Percentiles rank a stretch among this genome's conserved stretches.
Evolutionary conservation across 2,888 invertebrate species (phyloP).

Genomic region (Glyphotaelius pellucidus): DNA sequence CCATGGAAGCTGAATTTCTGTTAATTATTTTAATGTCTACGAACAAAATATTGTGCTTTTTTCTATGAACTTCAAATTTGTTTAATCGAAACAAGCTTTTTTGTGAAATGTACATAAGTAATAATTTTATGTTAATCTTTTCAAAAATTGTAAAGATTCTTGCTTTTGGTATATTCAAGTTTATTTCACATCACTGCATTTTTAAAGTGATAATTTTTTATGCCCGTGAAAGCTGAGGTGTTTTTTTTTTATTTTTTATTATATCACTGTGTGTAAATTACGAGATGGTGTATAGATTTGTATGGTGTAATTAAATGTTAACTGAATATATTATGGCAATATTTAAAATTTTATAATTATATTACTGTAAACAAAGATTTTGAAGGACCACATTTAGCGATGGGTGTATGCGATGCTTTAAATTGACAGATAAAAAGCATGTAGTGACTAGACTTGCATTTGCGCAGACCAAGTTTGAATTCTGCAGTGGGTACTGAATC

Average conservation of each 20-base stretch:
- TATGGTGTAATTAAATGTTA: slow-evolving; percentile 40
- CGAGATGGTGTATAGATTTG: slow-evolving; percentile 39
- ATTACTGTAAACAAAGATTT: slow-evolving; percentile 50
- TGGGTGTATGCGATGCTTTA: slow-evolving; percentile 28
- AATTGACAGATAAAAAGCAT: neutral
- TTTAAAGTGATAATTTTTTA: neutral
- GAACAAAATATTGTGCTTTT: neutral
- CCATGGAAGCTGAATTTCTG: neutral
- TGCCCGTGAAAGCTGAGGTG: neutral
- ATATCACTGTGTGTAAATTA: neutral
- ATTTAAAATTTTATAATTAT: slow-evolving; percentile 53
- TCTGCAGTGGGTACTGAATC: neutral
- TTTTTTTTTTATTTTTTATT: slow-evolving; percentile 11
- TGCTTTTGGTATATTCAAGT: neutral
- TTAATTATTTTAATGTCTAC: neutral
- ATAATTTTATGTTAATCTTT: neutral
- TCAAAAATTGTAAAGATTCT: neutral
- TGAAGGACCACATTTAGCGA: slow-evolving; percentile 53
- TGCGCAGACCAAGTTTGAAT: neutral
- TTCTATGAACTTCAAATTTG: neutral
- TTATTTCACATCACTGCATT: neutral
- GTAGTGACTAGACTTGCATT: neutral
- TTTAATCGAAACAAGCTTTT: neutral
- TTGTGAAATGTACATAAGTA: neutral
- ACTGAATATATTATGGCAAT: slow-evolving; percentile 55